Conservation (phyloP, 2,888 invertebrate species). For the Siphonodentalium dalli region DNA sequence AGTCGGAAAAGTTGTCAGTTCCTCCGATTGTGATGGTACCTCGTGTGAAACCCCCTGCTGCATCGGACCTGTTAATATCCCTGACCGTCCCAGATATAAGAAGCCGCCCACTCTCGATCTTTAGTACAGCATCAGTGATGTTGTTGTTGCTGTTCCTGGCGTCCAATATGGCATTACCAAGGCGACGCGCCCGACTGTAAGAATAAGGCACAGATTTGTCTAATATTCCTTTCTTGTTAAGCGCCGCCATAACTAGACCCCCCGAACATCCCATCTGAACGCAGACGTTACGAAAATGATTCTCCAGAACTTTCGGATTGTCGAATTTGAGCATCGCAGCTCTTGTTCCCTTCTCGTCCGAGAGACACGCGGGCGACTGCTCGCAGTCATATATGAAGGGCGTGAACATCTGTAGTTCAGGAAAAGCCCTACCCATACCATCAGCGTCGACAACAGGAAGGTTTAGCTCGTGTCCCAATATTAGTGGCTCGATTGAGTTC, state of each 20-base stretch:
- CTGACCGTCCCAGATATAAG: slow-evolving; percentile 50
- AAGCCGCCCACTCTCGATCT: slow-evolving; percentile 33
- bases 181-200: slow-evolving; percentile 50
- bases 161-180: slow-evolving; percentile 48
- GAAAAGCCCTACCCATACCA: slow-evolving; percentile 61
- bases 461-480: slow-evolving; percentile 42
- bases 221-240: slow-evolving; percentile 34
- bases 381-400: slow-evolving; percentile 46
- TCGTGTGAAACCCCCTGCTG: slow-evolving; percentile 49
- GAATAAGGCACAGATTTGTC: slow-evolving; percentile 37
- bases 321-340: slow-evolving; percentile 42
- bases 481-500: slow-evolving; percentile 52
- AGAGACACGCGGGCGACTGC: slow-evolving; percentile 43
- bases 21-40: slow-evolving; percentile 42
- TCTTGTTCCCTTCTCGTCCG: slow-evolving; percentile 42
- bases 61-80: slow-evolving; percentile 45
- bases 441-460: slow-evolving; percentile 56
- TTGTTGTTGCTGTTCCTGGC: slow-evolving; percentile 40
- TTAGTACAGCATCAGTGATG: slow-evolving; percentile 43
- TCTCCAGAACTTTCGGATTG: slow-evolving; percentile 43
- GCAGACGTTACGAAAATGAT: slow-evolving; percentile 46
- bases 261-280: slow-evolving; percentile 52
- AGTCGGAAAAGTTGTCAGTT: slow-evolving; percentile 19
- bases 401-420: slow-evolving; percentile 52
- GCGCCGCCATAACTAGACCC: slow-evolving; percentile 33